phyloP scores from a whole-genome alignment of 2,113 vertebrate genomes.

The Perca schrenkii region DNA sequence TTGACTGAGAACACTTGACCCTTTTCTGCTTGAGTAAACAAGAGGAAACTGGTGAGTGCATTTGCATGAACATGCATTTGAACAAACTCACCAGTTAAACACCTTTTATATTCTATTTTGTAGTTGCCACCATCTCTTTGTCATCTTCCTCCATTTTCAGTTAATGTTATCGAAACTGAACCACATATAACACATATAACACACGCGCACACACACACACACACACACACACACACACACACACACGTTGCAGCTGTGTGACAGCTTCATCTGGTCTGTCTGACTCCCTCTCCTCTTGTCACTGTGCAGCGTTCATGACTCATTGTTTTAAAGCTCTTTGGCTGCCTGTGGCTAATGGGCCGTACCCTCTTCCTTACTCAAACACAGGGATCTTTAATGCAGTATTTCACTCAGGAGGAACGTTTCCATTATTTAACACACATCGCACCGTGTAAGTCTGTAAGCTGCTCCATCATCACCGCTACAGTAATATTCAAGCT shows the following conservation, averaged over 20 bases:
- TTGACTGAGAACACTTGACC: not conserved
- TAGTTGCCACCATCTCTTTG: not conserved
- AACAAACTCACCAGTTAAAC: constrained; percentile 24
- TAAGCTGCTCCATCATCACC: constrained; percentile 22
- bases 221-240: not conserved
- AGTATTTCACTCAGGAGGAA: constrained; percentile 52
- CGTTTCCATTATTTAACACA: constrained; percentile 65
- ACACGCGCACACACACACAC: not conserved
- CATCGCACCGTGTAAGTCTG: not conserved
- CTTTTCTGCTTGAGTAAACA: constrained; percentile 3
- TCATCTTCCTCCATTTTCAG: not conserved
- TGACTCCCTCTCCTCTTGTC: not conserved
- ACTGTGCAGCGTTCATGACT: constrained; percentile 12
- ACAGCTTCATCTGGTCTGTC: not conserved
- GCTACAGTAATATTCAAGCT: not conserved
- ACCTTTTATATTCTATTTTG: not conserved
- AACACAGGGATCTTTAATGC: constrained; percentile 60
- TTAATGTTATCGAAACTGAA: not conserved
- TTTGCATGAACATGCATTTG: not conserved
- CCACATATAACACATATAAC: not conserved
- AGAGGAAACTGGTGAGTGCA: not conserved
- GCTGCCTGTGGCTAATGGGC: constrained; percentile 65
- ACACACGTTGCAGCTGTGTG: not conserved
- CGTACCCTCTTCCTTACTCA: constrained; percentile 48
- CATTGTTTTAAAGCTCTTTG: constrained; percentile 14